Percentiles rank a stretch among this genome's conserved stretches.
Conservation (phyloP, 2,113 vertebrate species). For the mouse (Mus musculus) region DNA sequence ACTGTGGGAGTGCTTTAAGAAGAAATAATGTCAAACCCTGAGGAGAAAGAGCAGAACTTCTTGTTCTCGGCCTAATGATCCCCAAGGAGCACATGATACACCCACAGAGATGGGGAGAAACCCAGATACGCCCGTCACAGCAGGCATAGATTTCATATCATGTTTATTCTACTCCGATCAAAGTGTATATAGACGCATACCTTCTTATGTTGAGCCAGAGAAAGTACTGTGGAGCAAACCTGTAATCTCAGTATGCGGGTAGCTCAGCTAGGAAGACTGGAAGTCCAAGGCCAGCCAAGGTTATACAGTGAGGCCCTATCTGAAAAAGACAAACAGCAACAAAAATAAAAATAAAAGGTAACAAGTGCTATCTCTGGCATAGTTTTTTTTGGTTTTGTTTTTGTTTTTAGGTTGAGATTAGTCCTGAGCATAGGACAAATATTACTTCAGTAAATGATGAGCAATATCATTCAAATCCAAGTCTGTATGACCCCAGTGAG, state of each 20-base stretch:
- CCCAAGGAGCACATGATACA: neutral
- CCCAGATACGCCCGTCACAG: neutral
- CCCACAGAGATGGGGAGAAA: neutral
- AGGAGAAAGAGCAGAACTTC: neutral
- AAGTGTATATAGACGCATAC: neutral
- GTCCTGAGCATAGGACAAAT: neutral
- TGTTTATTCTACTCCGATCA: constrained; percentile 6
- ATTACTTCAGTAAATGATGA: constrained; percentile 3
- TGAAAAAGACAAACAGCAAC: neutral
- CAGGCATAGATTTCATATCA: neutral
- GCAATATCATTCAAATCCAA: neutral
- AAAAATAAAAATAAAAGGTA: neutral
- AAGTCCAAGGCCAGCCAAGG: neutral
- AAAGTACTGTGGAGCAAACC: neutral
- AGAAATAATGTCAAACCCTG: neutral
- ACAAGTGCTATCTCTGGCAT: neutral
- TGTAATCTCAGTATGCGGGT: neutral
- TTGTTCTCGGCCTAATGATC: neutral
- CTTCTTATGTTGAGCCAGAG: neutral
- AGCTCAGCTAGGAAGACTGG: neutral
- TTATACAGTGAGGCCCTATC: neutral
- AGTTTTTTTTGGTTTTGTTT: neutral
- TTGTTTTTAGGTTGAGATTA: neutral
- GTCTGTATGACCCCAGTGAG: neutral
- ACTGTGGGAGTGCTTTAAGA: neutral